These are phyloP conservation scores for Euplagia quadripunctaria DNA, from an alignment of 2,888 invertebrate genomes.

Conservation along the genomic window DNA sequence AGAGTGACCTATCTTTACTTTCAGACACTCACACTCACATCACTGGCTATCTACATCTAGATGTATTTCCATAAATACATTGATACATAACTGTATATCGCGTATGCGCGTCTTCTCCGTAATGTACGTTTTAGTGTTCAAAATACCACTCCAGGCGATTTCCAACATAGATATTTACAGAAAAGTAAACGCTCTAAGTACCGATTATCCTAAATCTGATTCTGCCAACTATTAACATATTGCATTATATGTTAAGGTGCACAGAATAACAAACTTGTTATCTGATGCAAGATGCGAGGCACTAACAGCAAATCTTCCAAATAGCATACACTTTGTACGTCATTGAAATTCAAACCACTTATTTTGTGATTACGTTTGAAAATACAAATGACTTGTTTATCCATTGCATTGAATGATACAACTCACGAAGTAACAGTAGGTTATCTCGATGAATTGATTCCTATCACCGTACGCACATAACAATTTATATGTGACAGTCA, in stretches of 20 bases:
- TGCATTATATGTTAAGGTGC: not conserved
- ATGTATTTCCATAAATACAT: too few relatives aligned
- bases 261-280: conserved; percentile 2
- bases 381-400: conserved; percentile 24
- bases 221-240: not conserved
- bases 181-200: not conserved
- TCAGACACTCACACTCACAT: too few relatives aligned
- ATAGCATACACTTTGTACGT: not conserved
- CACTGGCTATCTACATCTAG: too few relatives aligned
- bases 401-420: conserved; percentile 32
- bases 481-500: conserved; percentile 13
- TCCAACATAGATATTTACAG: too few relatives aligned
- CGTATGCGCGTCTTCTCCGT: too few relatives aligned
- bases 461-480: conserved; percentile 22
- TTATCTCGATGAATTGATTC: conserved; percentile 32
- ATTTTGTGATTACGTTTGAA: conserved; percentile 8
- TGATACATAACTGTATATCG: too few relatives aligned
- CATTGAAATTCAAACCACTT: conserved; percentile 16
- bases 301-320: conserved; percentile 4
- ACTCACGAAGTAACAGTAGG: conserved; percentile 51
- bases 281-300: conserved; percentile 3
- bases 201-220: not conserved
- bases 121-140: too few relatives aligned
- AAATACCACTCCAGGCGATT: too few relatives aligned
- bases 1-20: not conserved